Evolutionary conservation across 2,888 invertebrate species (phyloP).

Genomic region (Cantharis lateralis): DNA sequence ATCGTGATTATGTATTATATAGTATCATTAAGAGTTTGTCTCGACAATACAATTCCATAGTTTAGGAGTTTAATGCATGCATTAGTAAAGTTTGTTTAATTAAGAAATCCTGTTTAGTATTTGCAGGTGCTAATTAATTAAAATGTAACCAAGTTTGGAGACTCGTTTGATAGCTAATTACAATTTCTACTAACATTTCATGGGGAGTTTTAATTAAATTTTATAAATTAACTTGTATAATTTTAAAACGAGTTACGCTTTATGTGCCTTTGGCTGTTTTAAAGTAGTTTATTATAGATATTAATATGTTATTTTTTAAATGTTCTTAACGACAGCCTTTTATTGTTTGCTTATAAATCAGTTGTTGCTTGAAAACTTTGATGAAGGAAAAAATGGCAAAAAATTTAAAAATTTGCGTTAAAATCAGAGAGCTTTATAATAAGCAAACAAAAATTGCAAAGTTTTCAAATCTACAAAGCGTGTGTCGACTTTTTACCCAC

Average conservation of each 20-base stretch:
- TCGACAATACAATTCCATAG: constrained; percentile 29
- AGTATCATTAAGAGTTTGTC: constrained; percentile 27
- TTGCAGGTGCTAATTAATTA: constrained; percentile 33
- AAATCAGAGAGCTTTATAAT: not conserved
- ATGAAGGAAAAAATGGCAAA: not conserved
- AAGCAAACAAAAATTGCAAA: not conserved
- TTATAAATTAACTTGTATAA: constrained; percentile 20
- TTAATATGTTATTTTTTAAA: constrained; percentile 1
- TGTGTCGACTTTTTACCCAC: not conserved
- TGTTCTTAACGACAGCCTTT: not conserved
- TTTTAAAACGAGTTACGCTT: not conserved
- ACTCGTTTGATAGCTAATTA: constrained; percentile 29
- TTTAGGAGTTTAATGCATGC: constrained; percentile 30
- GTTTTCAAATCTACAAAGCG: not conserved
- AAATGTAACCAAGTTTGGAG: constrained; percentile 30
- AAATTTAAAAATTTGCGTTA: not conserved
- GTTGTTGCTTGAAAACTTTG: not conserved
- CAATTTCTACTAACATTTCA: constrained; percentile 20
- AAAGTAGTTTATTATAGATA: constrained; percentile 6
- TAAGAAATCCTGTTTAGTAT: constrained; percentile 33
- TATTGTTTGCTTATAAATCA: not conserved
- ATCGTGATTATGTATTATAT: constrained; percentile 14
- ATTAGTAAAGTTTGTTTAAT: constrained; percentile 33
- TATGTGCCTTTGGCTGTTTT: not conserved
- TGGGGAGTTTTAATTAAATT: constrained; percentile 30